Conservation (phyloP, 30 jellyfish, hydroid and myxozoan genomes). For the Sanderia malayensis region DNA sequence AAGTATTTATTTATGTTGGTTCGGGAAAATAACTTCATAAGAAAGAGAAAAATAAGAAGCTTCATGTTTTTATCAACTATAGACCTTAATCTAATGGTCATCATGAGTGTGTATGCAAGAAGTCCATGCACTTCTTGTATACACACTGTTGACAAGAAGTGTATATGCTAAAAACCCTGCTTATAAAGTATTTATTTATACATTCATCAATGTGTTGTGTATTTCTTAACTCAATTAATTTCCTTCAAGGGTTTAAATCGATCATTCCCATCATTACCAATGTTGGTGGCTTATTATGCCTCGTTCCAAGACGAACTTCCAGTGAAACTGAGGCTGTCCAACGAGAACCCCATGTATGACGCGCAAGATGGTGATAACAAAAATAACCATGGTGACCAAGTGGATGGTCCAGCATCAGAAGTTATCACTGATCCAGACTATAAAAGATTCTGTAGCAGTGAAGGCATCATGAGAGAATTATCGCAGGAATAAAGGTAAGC, state of each 20-base stretch:
- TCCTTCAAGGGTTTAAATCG: constrained; percentile 61
- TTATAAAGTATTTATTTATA: no score
- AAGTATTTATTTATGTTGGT: no score
- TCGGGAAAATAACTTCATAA: no score
- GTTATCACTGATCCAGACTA: constrained; percentile 73
- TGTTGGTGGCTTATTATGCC: constrained; percentile 77
- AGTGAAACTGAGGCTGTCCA: constrained; percentile 64
- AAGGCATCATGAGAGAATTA: constrained; percentile 58
- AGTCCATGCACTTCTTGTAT: no score
- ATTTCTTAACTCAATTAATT: neutral
- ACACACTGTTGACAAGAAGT: no score
- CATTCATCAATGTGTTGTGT: no score
- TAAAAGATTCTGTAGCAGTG: constrained; percentile 49
- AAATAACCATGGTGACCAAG: constrained; percentile 38
- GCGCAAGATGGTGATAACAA: neutral
- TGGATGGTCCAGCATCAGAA: constrained; percentile 16
- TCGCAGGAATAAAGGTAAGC: neutral
- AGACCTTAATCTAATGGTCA: no score
- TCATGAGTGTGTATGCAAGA: no score
- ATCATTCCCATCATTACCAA: constrained; percentile 49
- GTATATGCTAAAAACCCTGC: no score
- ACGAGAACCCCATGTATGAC: constrained; percentile 50
- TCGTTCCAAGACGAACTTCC: constrained; percentile 77
- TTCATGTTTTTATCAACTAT: no score
- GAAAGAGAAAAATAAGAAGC: no score